Evolutionary conservation across 2,888 invertebrate genomes (phyloP), one percentile per base, ranked within the genome.

Genomic region (Brachynemurus nebulosus): DNA sequence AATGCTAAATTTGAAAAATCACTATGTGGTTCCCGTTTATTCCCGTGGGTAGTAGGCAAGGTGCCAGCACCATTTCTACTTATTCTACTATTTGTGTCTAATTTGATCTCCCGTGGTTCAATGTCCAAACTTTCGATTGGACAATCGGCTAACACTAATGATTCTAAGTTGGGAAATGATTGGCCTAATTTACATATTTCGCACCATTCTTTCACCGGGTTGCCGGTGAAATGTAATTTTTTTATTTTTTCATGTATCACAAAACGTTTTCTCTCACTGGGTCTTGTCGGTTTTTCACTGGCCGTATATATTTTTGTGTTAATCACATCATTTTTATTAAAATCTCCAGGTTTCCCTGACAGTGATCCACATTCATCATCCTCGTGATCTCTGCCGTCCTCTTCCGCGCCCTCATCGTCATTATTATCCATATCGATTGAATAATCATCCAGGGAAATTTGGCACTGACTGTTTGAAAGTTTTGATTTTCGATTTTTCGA

Each of bases 171-270:
- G 0, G 93, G 92, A 62, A 93, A 93, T 4, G 83, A 77, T 55
- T 78, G 75, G 2, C 92, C 92, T 45, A 95, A 65, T 56, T 86
- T 85, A 25, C 78, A 76, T 42, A 93, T 76, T 61, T 91, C 86
- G 49, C 68, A 68, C 92, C 92, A 93, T 53, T 76, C 74, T 52
- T 77, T 74, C n/a, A 93, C 73, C 1, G 78, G 85, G 65, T 92
- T 93, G 25, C 86, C 86, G 49, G 85, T 90, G 56, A 93, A 86
- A 62, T 90, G 88, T 14, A 95, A 69, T 55, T 80, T 84, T 57
- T 77, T 81, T 40, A 93, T 65, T 23, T 78, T 73, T 12, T 69
- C 65, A 57, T 89, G 86, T 56, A 18, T 55, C 54, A 38, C 68
- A 66, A 35, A 42, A 42, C 14, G 16, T 36, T 36, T 16, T 18